Evolutionary conservation across 2,888 invertebrate species (phyloP).

Genomic region (Tetramorium bicarinatum): DNA sequence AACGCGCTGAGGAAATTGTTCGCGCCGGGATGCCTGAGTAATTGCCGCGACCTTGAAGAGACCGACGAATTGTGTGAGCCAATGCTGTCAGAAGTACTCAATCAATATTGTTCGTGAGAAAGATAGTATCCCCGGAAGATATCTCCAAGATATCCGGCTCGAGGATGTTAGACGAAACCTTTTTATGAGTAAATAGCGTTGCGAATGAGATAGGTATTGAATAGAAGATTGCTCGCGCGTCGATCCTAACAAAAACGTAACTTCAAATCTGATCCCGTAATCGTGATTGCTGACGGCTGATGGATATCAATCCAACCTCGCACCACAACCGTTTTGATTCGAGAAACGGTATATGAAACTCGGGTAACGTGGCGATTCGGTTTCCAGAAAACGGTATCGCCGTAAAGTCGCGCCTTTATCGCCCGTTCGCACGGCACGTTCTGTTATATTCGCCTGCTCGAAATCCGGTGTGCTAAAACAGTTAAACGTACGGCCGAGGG

Average conservation of each 20-base stretch:
- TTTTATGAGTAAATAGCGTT: conserved; percentile 7
- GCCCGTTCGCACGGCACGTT: background rate
- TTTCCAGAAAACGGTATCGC: conserved; percentile 5
- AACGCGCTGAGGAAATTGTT: conserved; percentile 57
- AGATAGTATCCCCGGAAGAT: background rate
- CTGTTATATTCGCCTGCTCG: background rate
- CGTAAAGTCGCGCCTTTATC: background rate
- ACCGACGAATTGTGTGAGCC: conserved; percentile 5
- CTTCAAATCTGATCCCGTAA: background rate
- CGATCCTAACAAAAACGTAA: background rate
- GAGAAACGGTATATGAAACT: conserved; percentile 3
- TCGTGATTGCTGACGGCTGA: background rate
- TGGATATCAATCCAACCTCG: background rate
- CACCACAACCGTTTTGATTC: background rate
- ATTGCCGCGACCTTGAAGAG: conserved; percentile 58
- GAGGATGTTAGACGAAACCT: background rate
- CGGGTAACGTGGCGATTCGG: background rate
- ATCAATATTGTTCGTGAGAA: background rate
- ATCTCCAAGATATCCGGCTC: background rate
- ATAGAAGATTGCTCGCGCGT: background rate
- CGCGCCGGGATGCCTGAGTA: conserved; percentile 22
- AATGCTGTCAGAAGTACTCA: background rate
- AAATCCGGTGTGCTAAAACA: background rate
- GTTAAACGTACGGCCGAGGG: background rate
- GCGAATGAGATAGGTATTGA: background rate